Evolutionary conservation across 2,888 invertebrate species (phyloP), one percentile per base, ranked within the genome.

Genomic region (Apotomis turbidana): DNA sequence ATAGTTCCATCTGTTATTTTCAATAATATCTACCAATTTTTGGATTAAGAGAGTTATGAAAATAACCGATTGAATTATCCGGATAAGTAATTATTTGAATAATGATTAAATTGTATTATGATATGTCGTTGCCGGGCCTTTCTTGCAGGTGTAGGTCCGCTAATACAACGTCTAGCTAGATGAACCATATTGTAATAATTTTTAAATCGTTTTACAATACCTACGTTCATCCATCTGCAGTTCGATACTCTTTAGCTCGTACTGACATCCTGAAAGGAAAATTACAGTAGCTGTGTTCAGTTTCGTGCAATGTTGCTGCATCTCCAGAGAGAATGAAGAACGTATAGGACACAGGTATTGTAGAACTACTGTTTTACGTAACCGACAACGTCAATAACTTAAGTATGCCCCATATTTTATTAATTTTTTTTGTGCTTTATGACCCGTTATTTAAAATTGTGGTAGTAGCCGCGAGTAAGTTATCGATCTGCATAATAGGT

Each of bases 401-500:
- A 10, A 10, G 36, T 38, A 57, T 57, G 27, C 57, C 4, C 2
- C 13, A 60, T 13, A 13, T 8, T 44, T 57, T 15, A 5, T 46
- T 44, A 13, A 44, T 12, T 46, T 9, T 10, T 27, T 51, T 12
- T 49, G 54, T 41, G n/a, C 55, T 49, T 57, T n/a, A 27, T 49
- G 5, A 44, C 60, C 13, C 15, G 13, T 15, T 60, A 6, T 44
- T 8, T 41, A 13, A 13, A 15, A 52, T 44, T 68, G 27, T 60
- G 36, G 36, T 46, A 55, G 54, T 52, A 41, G 44, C 13, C 10
- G 46, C 13, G 36, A 49, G 38, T 12, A 57, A 62, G 38, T 51
- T 51, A 15, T 66, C n/a, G 70, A 60, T 54, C 64, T 59, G 70
- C 64, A 52, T 66, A 58, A 44, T 59, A 54, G 55, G 57, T 67